phyloP scores from a whole-genome alignment of 2,797 vertebrate species.

The Tarsius wallacei region DNA sequence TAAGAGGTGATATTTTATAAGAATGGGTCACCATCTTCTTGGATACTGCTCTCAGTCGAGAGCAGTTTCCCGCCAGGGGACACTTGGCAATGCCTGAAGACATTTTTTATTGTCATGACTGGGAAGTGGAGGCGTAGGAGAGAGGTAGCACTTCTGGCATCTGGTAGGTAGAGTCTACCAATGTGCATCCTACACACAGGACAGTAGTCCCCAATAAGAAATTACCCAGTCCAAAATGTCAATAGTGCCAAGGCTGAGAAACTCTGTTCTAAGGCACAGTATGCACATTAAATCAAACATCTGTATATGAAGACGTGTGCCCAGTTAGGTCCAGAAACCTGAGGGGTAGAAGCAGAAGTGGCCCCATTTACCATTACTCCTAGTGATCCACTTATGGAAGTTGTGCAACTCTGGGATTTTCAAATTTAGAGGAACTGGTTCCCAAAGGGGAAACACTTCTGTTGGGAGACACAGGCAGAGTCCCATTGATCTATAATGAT shows the following conservation, averaged over 20 bases:
- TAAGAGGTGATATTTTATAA: slow-evolving; percentile 12
- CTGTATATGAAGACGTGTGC: neutral
- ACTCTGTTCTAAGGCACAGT: slow-evolving; percentile 16
- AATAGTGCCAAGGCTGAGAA: neutral
- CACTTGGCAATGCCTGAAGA: neutral
- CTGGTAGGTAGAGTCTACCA: neutral
- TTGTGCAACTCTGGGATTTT: neutral
- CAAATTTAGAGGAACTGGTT: slow-evolving; percentile 15
- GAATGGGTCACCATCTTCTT: slow-evolving; percentile 14
- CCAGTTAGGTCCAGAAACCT: neutral
- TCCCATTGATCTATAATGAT: neutral
- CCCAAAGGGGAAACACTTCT: neutral
- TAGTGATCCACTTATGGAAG: neutral
- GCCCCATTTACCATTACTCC: neutral
- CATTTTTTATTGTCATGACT: neutral
- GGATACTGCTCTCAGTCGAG: neutral
- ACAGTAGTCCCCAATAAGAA: neutral
- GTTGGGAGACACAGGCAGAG: neutral
- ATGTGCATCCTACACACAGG: neutral
- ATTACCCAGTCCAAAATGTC: slow-evolving; percentile 4
- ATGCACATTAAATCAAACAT: slow-evolving; percentile 38
- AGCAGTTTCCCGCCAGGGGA: neutral
- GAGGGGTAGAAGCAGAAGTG: neutral
- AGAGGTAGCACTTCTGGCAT: neutral
- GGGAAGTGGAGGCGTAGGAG: neutral